A percentile compares a stretch with the other conserved stretches of the same genome.
Evolutionary conservation across 2,888 invertebrate genomes (phyloP).

Genomic region (Lithosia quadra): DNA sequence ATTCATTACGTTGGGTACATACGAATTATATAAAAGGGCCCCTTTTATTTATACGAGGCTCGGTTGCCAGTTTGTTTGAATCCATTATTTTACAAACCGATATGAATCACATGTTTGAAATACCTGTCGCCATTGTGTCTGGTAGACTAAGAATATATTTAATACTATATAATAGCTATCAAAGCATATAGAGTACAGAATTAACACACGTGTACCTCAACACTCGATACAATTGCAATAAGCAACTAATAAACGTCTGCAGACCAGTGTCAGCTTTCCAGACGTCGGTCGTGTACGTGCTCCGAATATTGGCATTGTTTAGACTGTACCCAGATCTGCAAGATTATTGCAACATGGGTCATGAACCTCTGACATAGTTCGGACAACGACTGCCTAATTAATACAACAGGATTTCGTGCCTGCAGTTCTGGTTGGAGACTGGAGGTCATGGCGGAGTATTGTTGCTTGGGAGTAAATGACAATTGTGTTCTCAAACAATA

Average conservation of each 20-base stretch:
- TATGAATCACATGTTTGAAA: constrained; percentile 4
- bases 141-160: background rate
- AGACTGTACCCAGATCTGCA: constrained; percentile 40
- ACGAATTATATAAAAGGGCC: constrained; percentile 19
- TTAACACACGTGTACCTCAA: constrained; percentile 4
- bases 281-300: constrained; percentile 35
- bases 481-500: constrained; percentile 16
- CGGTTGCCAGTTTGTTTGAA: constrained; percentile 26
- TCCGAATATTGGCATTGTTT: constrained; percentile 37
- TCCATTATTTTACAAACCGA: constrained; percentile 5
- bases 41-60: constrained; percentile 25
- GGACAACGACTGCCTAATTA: constrained; percentile 18
- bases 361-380: constrained; percentile 15
- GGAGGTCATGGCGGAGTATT: constrained; percentile 8
- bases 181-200: constrained; percentile 1
- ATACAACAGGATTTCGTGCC: constrained; percentile 15
- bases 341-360: constrained; percentile 38
- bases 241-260: constrained; percentile 35
- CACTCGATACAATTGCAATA: constrained; percentile 20
- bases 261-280: constrained; percentile 26
- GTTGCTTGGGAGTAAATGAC: constrained; percentile 11
- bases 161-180: background rate
- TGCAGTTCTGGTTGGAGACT: constrained; percentile 5
- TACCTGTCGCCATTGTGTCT: constrained; percentile 4
- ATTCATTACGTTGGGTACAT: constrained; percentile 16